A percentile compares a stretch with the other conserved stretches of the same genome.
Evolutionary conservation across 2,113 vertebrate genomes (phyloP).

Genomic region (Tichodroma muraria): DNA sequence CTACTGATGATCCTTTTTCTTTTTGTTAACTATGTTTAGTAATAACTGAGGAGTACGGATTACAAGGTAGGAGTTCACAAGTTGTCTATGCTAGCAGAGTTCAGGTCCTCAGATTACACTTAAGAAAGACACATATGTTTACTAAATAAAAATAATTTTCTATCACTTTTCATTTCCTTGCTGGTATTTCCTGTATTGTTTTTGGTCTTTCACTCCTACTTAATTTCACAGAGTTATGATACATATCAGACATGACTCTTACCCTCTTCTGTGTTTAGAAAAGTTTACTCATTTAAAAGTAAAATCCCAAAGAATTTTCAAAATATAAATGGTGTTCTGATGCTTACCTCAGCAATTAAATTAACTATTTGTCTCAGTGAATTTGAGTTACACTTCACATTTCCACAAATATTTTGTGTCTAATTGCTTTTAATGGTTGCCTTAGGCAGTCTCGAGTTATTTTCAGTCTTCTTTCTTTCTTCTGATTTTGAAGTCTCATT

Average conservation of each 20-base stretch:
- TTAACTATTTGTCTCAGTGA: background rate
- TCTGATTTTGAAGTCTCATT: background rate
- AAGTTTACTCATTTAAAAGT: background rate
- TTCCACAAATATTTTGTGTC: background rate
- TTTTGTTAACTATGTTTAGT: background rate
- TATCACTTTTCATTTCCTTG: accelerated
- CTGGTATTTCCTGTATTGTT: background rate
- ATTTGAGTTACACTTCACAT: background rate
- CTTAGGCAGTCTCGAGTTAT: background rate
- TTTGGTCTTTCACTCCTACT: background rate
- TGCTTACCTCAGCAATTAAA: background rate
- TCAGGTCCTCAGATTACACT: background rate
- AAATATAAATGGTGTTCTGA: background rate
- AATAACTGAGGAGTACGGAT: background rate
- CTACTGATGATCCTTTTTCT: background rate
- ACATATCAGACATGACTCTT: background rate
- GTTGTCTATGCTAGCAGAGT: background rate
- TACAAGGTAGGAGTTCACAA: accelerated
- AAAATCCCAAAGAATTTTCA: background rate
- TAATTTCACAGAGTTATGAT: background rate
- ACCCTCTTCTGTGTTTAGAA: background rate
- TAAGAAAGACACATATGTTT: background rate
- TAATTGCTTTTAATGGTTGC: background rate
- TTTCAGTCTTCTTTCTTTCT: background rate
- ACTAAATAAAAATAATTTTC: background rate